Evolutionary conservation across 2,888 invertebrate species (phyloP).

Genomic region (Limenitis camilla): DNA sequence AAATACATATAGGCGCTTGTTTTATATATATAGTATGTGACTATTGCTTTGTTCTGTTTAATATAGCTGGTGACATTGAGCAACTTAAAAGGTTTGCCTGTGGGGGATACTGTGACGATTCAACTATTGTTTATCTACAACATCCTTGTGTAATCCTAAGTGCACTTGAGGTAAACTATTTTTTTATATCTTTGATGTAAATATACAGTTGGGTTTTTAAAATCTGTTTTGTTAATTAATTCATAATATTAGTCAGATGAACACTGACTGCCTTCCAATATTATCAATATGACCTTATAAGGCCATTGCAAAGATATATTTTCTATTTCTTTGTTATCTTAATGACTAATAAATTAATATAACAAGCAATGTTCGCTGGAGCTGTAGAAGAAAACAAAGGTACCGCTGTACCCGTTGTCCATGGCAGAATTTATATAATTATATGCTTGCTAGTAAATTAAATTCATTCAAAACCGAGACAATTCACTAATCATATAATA

Average conservation of each 20-base stretch:
- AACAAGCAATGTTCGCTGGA: no score
- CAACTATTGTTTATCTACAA: constrained; percentile 88
- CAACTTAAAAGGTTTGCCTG: constrained; percentile 88
- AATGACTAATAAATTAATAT: no score
- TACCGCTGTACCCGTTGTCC: no score
- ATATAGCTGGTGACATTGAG: constrained; percentile 83
- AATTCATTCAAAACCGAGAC: no score
- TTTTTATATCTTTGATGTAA: background rate
- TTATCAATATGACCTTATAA: background rate
- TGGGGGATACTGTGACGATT: constrained; percentile 88
- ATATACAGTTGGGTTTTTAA: no score
- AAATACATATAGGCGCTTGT: background rate
- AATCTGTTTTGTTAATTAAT: background rate
- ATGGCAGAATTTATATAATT: no score
- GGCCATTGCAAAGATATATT: background rate
- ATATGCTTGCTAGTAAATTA: no score
- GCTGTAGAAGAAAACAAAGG: no score
- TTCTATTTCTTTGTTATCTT: background rate
- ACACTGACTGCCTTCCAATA: background rate
- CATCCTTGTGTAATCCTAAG: constrained; percentile 91
- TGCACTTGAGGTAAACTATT: constrained; percentile 80
- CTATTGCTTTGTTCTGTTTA: constrained; percentile 12
- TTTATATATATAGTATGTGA: background rate
- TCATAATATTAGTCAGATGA: background rate
- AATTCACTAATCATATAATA: no score